Base-by-base conservation (phyloP, 2,113 vertebrate genomes). In the Platichthys flesus region DNA sequence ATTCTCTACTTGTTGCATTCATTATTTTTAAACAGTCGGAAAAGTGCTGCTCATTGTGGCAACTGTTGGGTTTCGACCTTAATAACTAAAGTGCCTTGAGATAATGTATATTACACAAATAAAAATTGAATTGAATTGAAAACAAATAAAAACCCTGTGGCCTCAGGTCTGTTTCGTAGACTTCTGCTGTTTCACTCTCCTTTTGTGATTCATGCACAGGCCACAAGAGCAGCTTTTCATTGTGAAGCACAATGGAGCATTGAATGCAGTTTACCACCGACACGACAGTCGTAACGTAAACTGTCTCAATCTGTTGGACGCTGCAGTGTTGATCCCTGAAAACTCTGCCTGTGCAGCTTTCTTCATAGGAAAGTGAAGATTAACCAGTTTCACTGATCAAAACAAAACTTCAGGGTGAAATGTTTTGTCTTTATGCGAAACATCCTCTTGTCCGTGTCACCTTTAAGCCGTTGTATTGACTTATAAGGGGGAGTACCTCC, bases 161-260 rank as follows among this genome's bases (percentile, higher is more conserved):
- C 20, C 51, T 54, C 5, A 21, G 7, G 20, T 54, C 51, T 20
- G 49, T n/a, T 20, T 31, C 20, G 18, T 16, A 51, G 49, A 35
- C 56, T 7, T 42, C 69, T 57, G 15, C 61, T 49, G 28, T 82
- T 72, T 64, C 76, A 59, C 67, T 62, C 47, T 3, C 21, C 71
- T 71, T 77, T 76, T 79, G 58, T 15, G 40, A 42, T 42, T 66
- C 59, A 74, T 71, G 62, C 67, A 67, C 47, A 75, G 31, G 69
- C 67, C 76, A 68, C 65, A 71, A 85, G 54, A 76, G 45, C 7
- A 76, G 61, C 47, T 78, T 85, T 82, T 54, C 52, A 82, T 65
- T 71, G 40, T 76, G 52, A 60, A 64, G 56, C 57, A 67, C 55
- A 74, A 71, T 66, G 42, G 40, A 75, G 56, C 47, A 23, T 74